Base-by-base conservation (phyloP, 2,797 vertebrate species). In the Podargus strigoides region DNA sequence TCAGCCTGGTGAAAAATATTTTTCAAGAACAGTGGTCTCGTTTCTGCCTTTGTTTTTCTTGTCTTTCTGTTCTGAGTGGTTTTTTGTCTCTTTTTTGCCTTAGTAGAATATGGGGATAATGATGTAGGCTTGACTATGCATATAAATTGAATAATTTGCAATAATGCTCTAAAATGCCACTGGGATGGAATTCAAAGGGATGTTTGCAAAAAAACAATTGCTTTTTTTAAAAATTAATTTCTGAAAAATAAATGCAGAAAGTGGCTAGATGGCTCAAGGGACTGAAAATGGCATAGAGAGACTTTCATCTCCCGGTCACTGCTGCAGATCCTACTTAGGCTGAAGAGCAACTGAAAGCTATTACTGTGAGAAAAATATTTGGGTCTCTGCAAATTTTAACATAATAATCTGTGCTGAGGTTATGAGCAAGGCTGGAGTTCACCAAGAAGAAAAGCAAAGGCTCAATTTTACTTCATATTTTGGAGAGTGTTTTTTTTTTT, bases 81-180 rank as follows among this genome's bases (percentile, higher is more conserved):
- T 34, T 27, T 84, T 70, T 11, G 3, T 82, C 49, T 82, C 55
- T 85, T 85, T 85, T 27, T 73, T 64, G 67, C 69, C 63, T 74
- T 84, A 74, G 60, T 56, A 64, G 79, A 91, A 81, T 80, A 56
- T 55, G 37, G 66, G 55, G 77, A 92, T 94, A 94, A 94, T 58
- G 53, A 89, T 94, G 91, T 84, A 89, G 88, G 63, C 88, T 94
- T 97, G 96, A 94, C 96, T 97, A 41, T 85, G 93, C 92, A 96
- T 96, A 97, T 94, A 97, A 96, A 97, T 96, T 68, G 95, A 96
- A 94, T 96, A 87, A 96, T 97, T 97, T 97, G 76, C 88, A 88
- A 23, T 95, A 93, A 93, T 78, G 74, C 58, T 87, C 59, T 78
- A 91, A 96, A 94, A 92, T 78, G 87, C 76, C 50, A 91, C 34